Conservation (phyloP, 2,113 vertebrate genomes). For the Petaurus breviceps region DNA sequence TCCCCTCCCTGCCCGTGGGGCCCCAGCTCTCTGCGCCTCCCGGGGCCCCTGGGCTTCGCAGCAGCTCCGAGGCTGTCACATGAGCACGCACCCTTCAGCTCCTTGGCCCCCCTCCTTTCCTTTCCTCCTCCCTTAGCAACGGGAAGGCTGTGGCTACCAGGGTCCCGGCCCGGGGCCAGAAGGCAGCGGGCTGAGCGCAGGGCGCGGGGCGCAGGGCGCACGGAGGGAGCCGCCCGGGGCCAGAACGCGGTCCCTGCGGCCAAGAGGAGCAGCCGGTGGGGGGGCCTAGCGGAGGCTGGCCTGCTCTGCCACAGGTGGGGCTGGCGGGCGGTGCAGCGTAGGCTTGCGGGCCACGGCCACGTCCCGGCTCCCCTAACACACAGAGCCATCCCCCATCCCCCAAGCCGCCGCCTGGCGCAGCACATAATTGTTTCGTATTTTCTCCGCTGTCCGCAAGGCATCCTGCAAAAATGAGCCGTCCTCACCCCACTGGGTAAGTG, state of each 20-base stretch:
- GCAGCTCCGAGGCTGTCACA: constrained; percentile 15
- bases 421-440: background rate
- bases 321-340: constrained; percentile 6
- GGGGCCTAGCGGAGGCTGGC: too few species aligned
- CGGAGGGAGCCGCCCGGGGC: too few species aligned
- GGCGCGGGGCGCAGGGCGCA: background rate
- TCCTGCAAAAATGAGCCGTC: constrained; percentile 87
- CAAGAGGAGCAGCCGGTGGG: too few species aligned
- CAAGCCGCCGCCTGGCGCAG: constrained; percentile 42
- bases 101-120: constrained; percentile 63
- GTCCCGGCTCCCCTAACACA: background rate
- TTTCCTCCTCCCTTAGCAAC: constrained; percentile 87
- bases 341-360: background rate
- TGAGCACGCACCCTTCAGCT: background rate
- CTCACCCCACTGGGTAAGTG: constrained; percentile 87
- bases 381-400: background rate
- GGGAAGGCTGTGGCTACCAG: constrained; percentile 75
- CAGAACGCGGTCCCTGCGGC: too few species aligned
- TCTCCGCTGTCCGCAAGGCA: constrained; percentile 32
- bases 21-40: too few species aligned
- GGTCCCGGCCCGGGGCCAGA: constrained; percentile 2
- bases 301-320: too few species aligned
- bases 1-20: too few species aligned
- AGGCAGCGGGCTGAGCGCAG: background rate
- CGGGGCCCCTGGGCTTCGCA: background rate